Percentiles rank a stretch among this genome's conserved stretches.
These are phyloP conservation scores for Adela reaumurella DNA, from an alignment of 2,888 invertebrate genomes.

Conservation along the genomic window DNA sequence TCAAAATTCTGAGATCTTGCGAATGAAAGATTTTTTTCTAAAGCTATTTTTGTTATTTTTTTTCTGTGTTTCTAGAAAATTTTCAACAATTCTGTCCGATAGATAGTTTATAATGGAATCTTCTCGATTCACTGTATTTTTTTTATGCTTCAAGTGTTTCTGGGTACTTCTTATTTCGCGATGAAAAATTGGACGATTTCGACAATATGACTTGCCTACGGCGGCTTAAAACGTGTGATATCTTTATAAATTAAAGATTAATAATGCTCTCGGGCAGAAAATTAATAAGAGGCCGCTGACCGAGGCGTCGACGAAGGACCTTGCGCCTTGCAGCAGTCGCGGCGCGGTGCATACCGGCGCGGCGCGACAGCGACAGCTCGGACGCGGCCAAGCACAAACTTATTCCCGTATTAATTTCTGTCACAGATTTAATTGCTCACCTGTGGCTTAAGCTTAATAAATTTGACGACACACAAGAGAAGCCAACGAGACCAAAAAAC, in stretches of 20 bases:
- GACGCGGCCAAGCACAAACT: conserved; percentile 7
- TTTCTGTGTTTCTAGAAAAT: no score
- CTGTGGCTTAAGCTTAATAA: conserved; percentile 52
- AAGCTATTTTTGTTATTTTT: no score
- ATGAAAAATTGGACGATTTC: no score
- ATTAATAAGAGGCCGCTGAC: conserved; percentile 29
- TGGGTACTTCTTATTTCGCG: no score
- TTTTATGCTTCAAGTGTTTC: no score
- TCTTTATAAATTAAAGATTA: conserved; percentile 31
- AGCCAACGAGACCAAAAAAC: conserved; percentile 45
- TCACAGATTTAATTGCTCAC: conserved; percentile 52
- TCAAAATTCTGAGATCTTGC: no score
- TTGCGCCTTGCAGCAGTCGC: neutral
- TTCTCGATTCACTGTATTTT: no score
- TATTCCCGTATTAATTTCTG: conserved; percentile 50
- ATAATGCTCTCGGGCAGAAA: conserved; percentile 33
- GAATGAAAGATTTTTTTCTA: no score
- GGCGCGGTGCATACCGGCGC: conserved; percentile 21
- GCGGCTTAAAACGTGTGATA: conserved; percentile 7
- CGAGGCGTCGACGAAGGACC: conserved; percentile 12
- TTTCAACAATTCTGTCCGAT: no score
- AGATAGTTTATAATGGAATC: no score
- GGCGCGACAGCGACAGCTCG: conserved; percentile 18
- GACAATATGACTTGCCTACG: no score
- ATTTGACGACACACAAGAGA: conserved; percentile 48